These are phyloP conservation scores for Anhinga rufa DNA, from an alignment of 2,113 vertebrate genomes.

Conservation along the genomic window DNA sequence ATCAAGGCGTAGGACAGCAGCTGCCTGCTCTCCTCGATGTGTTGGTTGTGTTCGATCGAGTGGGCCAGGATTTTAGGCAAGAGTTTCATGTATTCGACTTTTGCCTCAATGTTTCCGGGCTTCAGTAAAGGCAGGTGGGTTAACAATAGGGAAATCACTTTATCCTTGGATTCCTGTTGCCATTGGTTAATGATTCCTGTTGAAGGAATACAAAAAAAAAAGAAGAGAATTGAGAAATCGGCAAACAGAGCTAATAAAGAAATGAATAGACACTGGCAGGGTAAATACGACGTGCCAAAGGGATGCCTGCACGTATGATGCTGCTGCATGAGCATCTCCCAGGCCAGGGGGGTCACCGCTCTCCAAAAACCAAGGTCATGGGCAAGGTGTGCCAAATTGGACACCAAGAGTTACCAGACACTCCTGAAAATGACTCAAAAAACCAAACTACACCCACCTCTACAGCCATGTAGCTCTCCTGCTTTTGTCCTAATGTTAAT, in stretches of 20 bases:
- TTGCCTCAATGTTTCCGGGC: conserved; percentile 93
- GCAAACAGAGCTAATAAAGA: background rate
- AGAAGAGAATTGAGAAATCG: background rate
- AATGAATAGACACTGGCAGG: background rate
- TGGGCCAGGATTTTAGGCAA: conserved; percentile 95
- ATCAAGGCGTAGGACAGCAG: conserved; percentile 97
- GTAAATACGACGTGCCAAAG: background rate
- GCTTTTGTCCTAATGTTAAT: background rate
- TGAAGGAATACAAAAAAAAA: background rate
- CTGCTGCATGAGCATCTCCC: background rate
- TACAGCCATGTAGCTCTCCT: rapidly evolving
- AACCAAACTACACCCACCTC: background rate
- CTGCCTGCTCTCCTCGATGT: conserved; percentile 96
- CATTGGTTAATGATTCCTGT: conserved; percentile 95
- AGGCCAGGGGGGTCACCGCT: too few relatives aligned
- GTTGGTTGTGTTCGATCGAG: conserved; percentile 94
- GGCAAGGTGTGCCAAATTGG: background rate
- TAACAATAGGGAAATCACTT: conserved; percentile 90
- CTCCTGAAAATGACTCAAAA: background rate
- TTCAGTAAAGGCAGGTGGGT: conserved; percentile 96
- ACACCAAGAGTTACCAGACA: background rate
- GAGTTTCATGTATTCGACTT: conserved; percentile 97
- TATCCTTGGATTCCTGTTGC: conserved; percentile 95
- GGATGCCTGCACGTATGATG: background rate
- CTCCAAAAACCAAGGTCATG: background rate